Base-by-base conservation (phyloP, 35 echinoderm and acorn worm species). In the Eucidaris tribuloides region DNA sequence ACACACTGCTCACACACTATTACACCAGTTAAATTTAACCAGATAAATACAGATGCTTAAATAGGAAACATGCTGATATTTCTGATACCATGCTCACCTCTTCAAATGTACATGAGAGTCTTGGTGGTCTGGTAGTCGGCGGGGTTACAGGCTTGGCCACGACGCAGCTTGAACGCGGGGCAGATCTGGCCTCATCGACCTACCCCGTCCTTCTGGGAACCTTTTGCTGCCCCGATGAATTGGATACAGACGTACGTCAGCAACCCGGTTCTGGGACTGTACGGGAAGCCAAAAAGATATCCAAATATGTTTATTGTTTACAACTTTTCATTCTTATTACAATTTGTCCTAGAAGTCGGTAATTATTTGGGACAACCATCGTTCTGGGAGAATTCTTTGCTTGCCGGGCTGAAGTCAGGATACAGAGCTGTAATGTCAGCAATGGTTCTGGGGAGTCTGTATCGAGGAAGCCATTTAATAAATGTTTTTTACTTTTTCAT, bases 221-320 rank as follows among this genome's bases (percentile, higher is more conserved):
- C 88, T 63, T 97, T 99, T 45, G 90, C 86, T 9, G 84, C 44
- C 27, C 45, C 40, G 35, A 93, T 80, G 65, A 99, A 99, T 87
- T 86, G 87, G 82, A 74, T 93, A 99, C 38, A 93, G 89, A 18
- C 83, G 38, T 85, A 93, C 1, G 88, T 82, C 65, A 99, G 37
- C 81, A 99, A 76, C 17, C n/a, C 90, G 87, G 64, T 99, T 91
- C 76, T 90, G 96, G 2, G 93, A 86, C 96, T 99, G 83, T 15
- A 64, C 58, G 28, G 28, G 11, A 7, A 66, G 11, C 27, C n/a
- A 9, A 52, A n/a, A n/a, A n/a, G n/a, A n/a, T n/a, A n/a, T n/a
- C n/a, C n/a, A n/a, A n/a, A n/a, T n/a, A n/a, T n/a, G n/a, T n/a
- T n/a, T n/a, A n/a, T n/a, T n/a, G n/a, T n/a, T n/a, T n/a, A n/a